Percentiles rank a stretch among this genome's conserved stretches.
Conservation (phyloP, 2,797 vertebrate genomes). For the Hypotaenidia philippensis region DNA sequence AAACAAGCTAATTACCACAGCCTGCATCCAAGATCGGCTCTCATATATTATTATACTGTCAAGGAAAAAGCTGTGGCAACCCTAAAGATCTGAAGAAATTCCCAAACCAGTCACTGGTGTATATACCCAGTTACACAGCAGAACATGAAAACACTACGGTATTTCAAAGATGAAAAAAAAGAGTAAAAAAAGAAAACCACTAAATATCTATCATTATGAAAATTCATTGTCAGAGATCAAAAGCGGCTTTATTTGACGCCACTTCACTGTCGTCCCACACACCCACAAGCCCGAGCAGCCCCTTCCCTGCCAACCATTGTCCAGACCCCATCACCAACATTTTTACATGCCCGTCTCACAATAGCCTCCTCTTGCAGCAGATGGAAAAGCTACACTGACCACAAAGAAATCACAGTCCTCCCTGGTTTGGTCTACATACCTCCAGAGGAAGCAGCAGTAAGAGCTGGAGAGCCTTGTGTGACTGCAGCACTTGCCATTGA, state of each 20-base stretch:
- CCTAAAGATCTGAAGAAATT: slow-evolving; percentile 51
- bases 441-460: background rate
- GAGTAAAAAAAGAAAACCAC: background rate
- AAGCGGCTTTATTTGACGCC: background rate
- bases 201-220: background rate
- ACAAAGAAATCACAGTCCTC: background rate
- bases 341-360: background rate
- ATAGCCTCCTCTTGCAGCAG: background rate
- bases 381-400: background rate
- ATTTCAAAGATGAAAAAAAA: slow-evolving; percentile 9
- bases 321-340: background rate
- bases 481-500: background rate
- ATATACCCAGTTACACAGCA: slow-evolving; percentile 7
- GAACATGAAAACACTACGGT: slow-evolving; percentile 19
- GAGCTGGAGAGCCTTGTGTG: background rate
- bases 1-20: slow-evolving; percentile 36
- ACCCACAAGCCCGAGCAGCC: background rate
- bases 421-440: background rate
- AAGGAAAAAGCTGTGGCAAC: background rate
- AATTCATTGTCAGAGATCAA: background rate
- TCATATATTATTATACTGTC: slow-evolving; percentile 45
- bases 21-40: slow-evolving; percentile 42
- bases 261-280: background rate
- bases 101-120: slow-evolving; percentile 19
- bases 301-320: background rate